Base-by-base conservation (phyloP, 2,888 invertebrate species). In the Loripinus fragilis region DNA sequence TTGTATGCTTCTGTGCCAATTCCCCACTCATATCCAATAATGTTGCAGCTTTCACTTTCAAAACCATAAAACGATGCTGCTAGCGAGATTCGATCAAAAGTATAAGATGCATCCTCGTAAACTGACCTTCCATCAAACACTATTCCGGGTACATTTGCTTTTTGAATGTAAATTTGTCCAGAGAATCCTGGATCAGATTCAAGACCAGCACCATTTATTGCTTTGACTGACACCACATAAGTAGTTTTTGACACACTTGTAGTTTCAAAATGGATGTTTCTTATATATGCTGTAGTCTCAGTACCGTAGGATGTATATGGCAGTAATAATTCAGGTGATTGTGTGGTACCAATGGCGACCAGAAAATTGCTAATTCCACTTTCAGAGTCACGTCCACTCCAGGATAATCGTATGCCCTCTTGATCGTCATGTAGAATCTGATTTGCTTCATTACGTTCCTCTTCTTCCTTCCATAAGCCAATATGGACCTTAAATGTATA, bases 71-170 rank as follows among this genome's bases (percentile, higher is more conserved):
- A 89, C 15, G 85, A 79, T 45, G 86, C 80, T 3, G 81, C 86
- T 28, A 89, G 64, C 1, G 89, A 85, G 8, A 60, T 33, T n/a
- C 28, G 41, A 70, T 90, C 90, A 45, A 64, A 48, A 0, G 80
- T 84, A 69, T 76, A 89, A 65, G 84, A 77, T 2, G 71, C 70
- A 71, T 90, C 90, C 23, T 69, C 20, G 10, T 70, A 78, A 15
- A 73, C 72, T 15, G 78, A 67, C 30, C 88, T 55, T 0, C 90
- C 89, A 76, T 90, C 90, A 71, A 78, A 87, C 10, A 90, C 84
- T 15, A 76, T 60, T 0, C 90, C 90, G 2, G 88, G 85, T 17
- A 86, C 70, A 64, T 88, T 86, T 1, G 81, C 86, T 41, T 85
- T 85, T 33, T 85, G 83, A 1, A 87, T 76, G 25, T 66, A 69